These are phyloP conservation scores for Nettapus auritus DNA, from an alignment of 2,113 vertebrate genomes.

Conservation along the genomic window DNA sequence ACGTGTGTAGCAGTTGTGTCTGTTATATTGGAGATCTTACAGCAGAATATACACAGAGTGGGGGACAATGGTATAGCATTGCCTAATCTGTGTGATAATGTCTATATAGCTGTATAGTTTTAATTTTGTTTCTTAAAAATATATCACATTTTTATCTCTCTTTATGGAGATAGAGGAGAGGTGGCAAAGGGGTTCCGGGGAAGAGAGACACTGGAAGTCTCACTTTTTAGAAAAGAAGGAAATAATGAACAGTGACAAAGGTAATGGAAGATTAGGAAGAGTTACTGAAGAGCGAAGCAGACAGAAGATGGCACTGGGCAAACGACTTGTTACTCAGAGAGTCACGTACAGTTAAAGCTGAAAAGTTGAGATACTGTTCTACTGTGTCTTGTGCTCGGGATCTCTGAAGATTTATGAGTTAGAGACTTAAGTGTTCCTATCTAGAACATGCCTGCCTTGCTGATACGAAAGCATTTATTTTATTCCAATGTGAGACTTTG, in stretches of 20 bases:
- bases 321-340: not conserved
- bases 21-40: not conserved
- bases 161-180: not conserved
- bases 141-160: not conserved
- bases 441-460: not conserved
- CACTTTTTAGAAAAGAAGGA: not conserved
- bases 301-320: not conserved
- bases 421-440: not conserved
- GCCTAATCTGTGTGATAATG: too few species aligned
- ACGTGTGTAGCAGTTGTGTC: fast-evolving
- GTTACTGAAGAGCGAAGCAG: not conserved
- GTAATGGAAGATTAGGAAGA: fast-evolving
- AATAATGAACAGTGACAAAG: not conserved
- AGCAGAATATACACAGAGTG: not conserved
- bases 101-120: not conserved
- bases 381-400: not conserved
- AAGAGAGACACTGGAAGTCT: not conserved
- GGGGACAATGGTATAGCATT: fast-evolving
- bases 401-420: not conserved
- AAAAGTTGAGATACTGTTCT: not conserved
- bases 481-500: too few species aligned
- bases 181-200: not conserved
- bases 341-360: not conserved
- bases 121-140: not conserved
- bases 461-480: not conserved